These are phyloP conservation scores for Cyprinodon variegatus DNA, from an alignment of 2,113 vertebrate species.

Conservation along the genomic window DNA sequence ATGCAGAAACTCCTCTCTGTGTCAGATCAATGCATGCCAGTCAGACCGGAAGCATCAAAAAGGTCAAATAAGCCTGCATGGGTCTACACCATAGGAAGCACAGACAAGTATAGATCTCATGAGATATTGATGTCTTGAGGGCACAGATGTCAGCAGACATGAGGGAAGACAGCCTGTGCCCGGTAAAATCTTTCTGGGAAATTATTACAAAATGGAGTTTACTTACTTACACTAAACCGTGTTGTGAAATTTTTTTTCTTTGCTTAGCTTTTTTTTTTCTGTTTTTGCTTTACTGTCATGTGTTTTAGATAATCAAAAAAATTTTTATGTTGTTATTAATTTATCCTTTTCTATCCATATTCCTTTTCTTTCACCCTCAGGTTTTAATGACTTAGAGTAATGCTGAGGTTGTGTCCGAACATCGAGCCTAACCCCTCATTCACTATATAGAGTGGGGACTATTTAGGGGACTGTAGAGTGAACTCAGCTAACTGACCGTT, in stretches of 20 bases:
- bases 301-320: neutral
- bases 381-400: no score
- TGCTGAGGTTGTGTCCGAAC: no score
- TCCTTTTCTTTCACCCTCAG: no score
- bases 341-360: no score
- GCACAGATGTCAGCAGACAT: slow-evolving; percentile 9
- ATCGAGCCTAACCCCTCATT: no score
- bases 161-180: neutral
- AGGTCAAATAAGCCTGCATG: slow-evolving; percentile 36
- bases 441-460: no score
- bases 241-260: neutral
- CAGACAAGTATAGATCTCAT: slow-evolving; percentile 13
- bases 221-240: neutral
- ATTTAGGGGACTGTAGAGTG: no score
- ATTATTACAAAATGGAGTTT: neutral
- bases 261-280: neutral
- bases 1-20: slow-evolving; percentile 12
- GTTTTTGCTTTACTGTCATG: neutral
- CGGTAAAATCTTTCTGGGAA: neutral
- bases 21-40: slow-evolving; percentile 49
- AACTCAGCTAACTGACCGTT: no score
- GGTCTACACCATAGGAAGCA: slow-evolving; percentile 17
- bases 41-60: slow-evolving; percentile 27
- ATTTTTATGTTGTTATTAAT: no score
- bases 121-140: slow-evolving; percentile 28